These are phyloP conservation scores for Andrena cerasifolii DNA, from an alignment of 1,140 invertebrate species.

Conservation along the genomic window DNA sequence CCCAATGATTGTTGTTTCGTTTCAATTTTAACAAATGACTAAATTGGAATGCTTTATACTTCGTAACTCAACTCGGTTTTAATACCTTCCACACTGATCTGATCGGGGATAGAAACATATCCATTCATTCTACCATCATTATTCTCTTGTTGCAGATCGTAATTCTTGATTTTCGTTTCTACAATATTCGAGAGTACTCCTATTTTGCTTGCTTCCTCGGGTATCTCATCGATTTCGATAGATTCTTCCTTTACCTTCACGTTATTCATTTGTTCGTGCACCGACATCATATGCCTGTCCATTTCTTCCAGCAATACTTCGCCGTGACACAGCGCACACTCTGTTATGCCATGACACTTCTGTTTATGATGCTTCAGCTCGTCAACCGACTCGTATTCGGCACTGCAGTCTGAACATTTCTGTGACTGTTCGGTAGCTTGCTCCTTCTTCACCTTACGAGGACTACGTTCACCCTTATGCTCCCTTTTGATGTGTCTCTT, in stretches of 20 bases:
- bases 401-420: conserved; percentile 42
- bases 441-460: conserved; percentile 46
- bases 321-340: conserved; percentile 29
- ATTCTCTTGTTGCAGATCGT: background rate
- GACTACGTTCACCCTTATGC: conserved; percentile 64
- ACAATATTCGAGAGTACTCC: background rate
- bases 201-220: background rate
- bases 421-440: background rate
- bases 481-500: conserved; percentile 72
- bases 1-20: background rate
- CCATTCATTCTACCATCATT: conserved; percentile 21
- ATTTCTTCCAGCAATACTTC: conserved; percentile 40
- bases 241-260: background rate
- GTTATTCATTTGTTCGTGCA: background rate
- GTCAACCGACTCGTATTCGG: conserved; percentile 1
- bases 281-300: conserved; percentile 20
- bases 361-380: conserved; percentile 38
- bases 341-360: conserved; percentile 30
- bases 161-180: background rate
- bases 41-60: conserved; percentile 31
- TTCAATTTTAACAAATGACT: conserved; percentile 1
- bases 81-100: background rate
- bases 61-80: conserved; percentile 8
- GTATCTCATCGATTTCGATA: background rate
- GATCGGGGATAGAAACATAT: background rate